Evolutionary conservation across 2,797 vertebrate species (phyloP), one percentile per base, ranked within the genome.

Genomic region (Rousettus madagascariensis): DNA sequence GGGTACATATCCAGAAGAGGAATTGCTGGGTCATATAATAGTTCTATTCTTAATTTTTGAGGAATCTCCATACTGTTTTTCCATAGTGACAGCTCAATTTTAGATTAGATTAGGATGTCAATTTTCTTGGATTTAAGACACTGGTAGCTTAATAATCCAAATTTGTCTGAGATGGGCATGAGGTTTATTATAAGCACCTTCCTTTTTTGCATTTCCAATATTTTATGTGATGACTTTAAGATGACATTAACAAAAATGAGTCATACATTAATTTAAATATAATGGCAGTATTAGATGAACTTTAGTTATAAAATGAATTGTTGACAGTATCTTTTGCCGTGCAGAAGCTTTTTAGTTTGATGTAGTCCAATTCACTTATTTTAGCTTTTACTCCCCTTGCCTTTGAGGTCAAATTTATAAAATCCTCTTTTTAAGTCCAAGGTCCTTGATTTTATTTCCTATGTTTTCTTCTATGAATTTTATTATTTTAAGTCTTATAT

Each of bases 221-320:
- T 75, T 92, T 86, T 71, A 36, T 36, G 61, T 83, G 43, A 75
- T 77, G 33, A 36, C 26, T 49, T 94, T 68, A 72, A 92, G 65
- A 86, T 63, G 61, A 66, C 85, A 75, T 80, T 89, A 85, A n/a
- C 43, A 65, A 94, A 89, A 87, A 41, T 12, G 30, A 38, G 59
- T 46, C 30, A 3, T 61, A 15, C 87, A 41, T 85, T 93, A 38
- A 92, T 95, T 88, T 55, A 86, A 85, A 85, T 78, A 1, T 78
- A 88, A 68, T 61, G 55, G 59, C 10, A 83, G 71, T 91, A 80
- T 86, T 66, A 83, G 16, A 77, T 91, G 57, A 94, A 33, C 19
- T 87, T 91, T 85, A 86, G 36, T 79, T 75, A 59, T 85, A 90
- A 84, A 74, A 79, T 83, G 41, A 88, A 89, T 74, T 66, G 20